phyloP scores from a whole-genome alignment of 1,140 invertebrate species.

The Bombus affinis region DNA sequence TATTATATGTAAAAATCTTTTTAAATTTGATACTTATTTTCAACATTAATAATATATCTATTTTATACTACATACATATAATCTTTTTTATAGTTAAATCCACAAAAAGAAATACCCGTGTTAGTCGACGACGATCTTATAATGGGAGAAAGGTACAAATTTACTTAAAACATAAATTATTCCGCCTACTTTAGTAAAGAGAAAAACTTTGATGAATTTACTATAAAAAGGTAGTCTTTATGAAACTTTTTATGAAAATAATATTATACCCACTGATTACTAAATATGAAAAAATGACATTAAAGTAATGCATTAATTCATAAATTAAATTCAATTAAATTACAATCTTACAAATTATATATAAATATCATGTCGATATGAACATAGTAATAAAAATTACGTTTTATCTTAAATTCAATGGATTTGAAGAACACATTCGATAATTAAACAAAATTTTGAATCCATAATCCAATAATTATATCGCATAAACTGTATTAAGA shows the following conservation, averaged over 20 bases:
- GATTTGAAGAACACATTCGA: neutral
- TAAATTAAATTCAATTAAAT: no score
- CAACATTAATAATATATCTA: neutral
- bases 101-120: slow-evolving; percentile 91
- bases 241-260: no score
- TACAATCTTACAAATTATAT: no score
- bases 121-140: slow-evolving; percentile 88
- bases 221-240: neutral
- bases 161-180: neutral
- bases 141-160: slow-evolving; percentile 86
- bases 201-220: neutral
- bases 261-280: no score
- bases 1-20: neutral
- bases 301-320: neutral
- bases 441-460: no score
- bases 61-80: neutral
- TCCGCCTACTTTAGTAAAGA: neutral
- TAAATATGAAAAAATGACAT: neutral
- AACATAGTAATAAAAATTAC: no score
- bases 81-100: slow-evolving; percentile 85
- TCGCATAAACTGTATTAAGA: no score
- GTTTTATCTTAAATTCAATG: neutral
- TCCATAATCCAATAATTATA: no score
- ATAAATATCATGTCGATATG: no score
- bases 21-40: neutral